Evolutionary conservation across 2,113 vertebrate genomes (phyloP), one percentile per base, ranked within the genome.

Genomic region (Sinocyclocheilus anshuiensis): DNA sequence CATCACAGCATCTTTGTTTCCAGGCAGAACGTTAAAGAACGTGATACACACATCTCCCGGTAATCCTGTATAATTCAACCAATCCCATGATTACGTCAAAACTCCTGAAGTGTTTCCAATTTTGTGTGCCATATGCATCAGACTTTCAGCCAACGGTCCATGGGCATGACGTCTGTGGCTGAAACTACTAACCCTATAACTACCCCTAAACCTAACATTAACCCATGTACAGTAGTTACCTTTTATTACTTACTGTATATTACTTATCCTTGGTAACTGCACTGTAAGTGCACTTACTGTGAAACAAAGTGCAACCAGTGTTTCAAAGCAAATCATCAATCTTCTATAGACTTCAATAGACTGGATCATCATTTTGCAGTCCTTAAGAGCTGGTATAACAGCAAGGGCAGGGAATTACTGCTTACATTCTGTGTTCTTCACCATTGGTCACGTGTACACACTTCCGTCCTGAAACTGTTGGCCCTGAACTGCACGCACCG

Each of bases 391-490:
- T 26, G 6, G n/a, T 42, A 26, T 48, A 48, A 45, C 7, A 2
- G 6, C 22, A 79, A 59, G 53, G 11, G 33, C 69, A 72, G 29
- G 15, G 2, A 1, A 45, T 75, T 7, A 15, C 72, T 24, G 42
- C 42, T 75, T 24, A 48, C n/a, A 48, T 26, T 26, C 36, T 20
- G 5, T 29, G 61, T 26, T 67, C 79, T 67, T 63, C 15, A 81
- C 36, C 1, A 1, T n/a, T 11, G 8, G 80, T 53, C 80, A 82
- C 10, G 26, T 53, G 26, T 22, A 53, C 26, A 69, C 80, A 82
- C 26, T 82, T 82, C 42, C 18, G 10, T 53, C 63, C 80, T 69
- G 42, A 82, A 82, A 50, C 80, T 22, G 16, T 2, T 69, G 80
- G 80, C 24, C 80, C 12, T 18, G 24, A 82, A 69, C 63, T 4